Percentiles rank a stretch among this genome's conserved stretches.
Evolutionary conservation across 2,797 vertebrate genomes (phyloP).

Genomic region (Mycteria americana): DNA sequence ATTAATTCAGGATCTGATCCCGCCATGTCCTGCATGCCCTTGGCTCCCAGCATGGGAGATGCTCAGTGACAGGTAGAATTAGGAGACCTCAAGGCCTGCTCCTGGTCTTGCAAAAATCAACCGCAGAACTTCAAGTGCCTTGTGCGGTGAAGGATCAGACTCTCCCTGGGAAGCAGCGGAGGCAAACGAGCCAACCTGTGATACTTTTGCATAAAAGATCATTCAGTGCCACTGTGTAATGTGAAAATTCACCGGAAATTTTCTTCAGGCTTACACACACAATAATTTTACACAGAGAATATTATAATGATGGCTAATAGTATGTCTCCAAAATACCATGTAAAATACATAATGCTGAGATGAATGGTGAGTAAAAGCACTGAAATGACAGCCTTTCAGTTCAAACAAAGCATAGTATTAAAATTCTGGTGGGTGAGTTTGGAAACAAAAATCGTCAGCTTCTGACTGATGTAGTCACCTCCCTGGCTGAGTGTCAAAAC

Average conservation of each 20-base stretch:
- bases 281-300: neutral
- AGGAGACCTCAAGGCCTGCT: neutral
- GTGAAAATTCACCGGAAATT: neutral
- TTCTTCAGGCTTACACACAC: neutral
- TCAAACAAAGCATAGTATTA: slow-evolving; percentile 27
- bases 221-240: fast-evolving
- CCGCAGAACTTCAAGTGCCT: neutral
- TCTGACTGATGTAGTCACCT: slow-evolving; percentile 66
- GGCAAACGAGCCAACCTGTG: neutral
- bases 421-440: slow-evolving; percentile 39
- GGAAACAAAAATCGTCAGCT: slow-evolving; percentile 54
- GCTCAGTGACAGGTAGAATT: neutral
- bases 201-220: neutral
- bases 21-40: neutral
- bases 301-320: neutral
- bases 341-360: neutral
- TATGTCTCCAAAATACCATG: neutral
- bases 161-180: neutral
- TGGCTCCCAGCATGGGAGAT: neutral
- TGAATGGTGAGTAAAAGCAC: neutral
- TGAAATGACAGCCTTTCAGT: slow-evolving; percentile 20
- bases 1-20: neutral
- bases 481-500: slow-evolving; percentile 43
- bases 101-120: neutral
- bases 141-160: neutral